Evolutionary conservation across 2,888 invertebrate species (phyloP), one percentile per base, ranked within the genome.

Genomic region (Pantelozetes paolii): DNA sequence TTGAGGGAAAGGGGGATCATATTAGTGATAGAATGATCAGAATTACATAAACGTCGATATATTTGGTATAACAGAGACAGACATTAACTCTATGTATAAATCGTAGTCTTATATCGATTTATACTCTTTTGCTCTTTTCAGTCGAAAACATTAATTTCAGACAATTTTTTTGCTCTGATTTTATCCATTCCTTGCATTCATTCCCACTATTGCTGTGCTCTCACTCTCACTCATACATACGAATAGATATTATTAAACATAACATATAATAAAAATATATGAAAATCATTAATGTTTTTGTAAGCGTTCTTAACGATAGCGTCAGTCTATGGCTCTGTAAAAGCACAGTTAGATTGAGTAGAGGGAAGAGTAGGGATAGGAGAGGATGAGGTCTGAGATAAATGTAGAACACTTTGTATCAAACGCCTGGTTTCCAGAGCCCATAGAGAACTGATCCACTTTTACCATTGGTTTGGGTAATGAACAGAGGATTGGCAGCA

Each of bases 361-460:
- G 15, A 50, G 50, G 50, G 50, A n/a, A 20, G 20, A 20, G 5
- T 8, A 5, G n/a, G 20, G n/a, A n/a, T 18, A 50, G 50, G 50
- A n/a, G n/a, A 20, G 50, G 50, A 50, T 50, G 50, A 50, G 50
- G 50, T 50, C n/a, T 50, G 50, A 50, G 50, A 50, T 50, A 50
- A 50, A 50, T 50, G 50, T n/a, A n/a, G 20, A 50, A 3, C 50
- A 50, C 50, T 50, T 50, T 20, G 20, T 50, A 50, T 50, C 3
- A 20, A 18, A 45, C 15, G n/a, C 3, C 50, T 50, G 50, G 50
- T 20, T 8, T 15, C 20, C 45, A 45, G 45, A 11, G 50, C 50
- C 50, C 50, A 50, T 50, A 20, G 50, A 50, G 50, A 50, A 50
- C n/a, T 50, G 50, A n/a, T 50, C 50, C n/a, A 50, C 20, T 50